These are phyloP conservation scores for Hycleus phaleratus DNA, from an alignment of 1,140 invertebrate genomes.

Conservation along the genomic window DNA sequence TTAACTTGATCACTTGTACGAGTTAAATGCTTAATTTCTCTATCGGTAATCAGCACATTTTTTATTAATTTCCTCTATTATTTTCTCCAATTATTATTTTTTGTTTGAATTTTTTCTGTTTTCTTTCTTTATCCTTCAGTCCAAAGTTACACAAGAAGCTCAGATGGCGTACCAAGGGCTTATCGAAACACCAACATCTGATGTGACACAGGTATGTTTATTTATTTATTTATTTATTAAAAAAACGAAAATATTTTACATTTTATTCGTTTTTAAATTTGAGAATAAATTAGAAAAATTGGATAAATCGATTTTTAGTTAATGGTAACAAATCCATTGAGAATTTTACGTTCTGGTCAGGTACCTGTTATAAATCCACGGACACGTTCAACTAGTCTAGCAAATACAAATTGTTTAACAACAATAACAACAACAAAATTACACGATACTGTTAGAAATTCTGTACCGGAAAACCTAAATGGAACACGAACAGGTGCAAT, in stretches of 20 bases:
- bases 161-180: constrained; percentile 87
- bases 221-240: too few species aligned
- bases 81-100: constrained; percentile 38
- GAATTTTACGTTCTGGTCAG: constrained; percentile 60
- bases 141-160: constrained; percentile 69
- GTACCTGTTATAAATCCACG: constrained; percentile 47
- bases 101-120: constrained; percentile 33
- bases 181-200: constrained; percentile 56
- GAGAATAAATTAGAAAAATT: not conserved
- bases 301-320: constrained; percentile 21
- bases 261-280: not conserved
- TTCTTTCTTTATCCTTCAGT: constrained; percentile 44
- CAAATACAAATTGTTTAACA: constrained; percentile 19
- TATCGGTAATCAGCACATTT: not conserved
- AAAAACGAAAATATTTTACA: not conserved
- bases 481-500: constrained; percentile 26
- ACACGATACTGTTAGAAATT: constrained; percentile 21
- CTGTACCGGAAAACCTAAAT: constrained; percentile 31
- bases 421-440: constrained; percentile 21
- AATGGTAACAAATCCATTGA: constrained; percentile 55
- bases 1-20: constrained; percentile 8
- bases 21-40: constrained; percentile 4
- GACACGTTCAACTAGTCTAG: constrained; percentile 32
- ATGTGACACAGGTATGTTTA: constrained; percentile 30
- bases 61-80: constrained; percentile 30